A percentile compares a stretch with the other conserved stretches of the same genome.
phyloP scores from a whole-genome alignment of 2,888 invertebrate genomes.

The Sycophila texana region DNA sequence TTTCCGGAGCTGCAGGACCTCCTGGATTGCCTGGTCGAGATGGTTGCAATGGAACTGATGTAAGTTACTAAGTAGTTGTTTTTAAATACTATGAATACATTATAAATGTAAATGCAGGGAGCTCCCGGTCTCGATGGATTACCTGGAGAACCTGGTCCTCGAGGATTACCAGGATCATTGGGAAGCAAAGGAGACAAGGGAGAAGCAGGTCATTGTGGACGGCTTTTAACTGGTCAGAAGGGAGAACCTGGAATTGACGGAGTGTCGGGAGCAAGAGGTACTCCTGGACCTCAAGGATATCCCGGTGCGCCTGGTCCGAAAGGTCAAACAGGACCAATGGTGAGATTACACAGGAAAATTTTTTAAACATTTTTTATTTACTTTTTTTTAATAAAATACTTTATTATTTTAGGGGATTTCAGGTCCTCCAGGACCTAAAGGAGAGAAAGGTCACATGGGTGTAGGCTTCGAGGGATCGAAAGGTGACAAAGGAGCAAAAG shows the following conservation, averaged over 20 bases:
- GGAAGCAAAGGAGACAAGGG: conserved; percentile 88
- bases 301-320: conserved; percentile 79
- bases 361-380: background rate
- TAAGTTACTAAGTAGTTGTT: conserved; percentile 75
- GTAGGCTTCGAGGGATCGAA: conserved; percentile 79
- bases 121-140: conserved; percentile 83
- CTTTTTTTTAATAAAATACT: background rate
- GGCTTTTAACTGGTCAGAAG: conserved; percentile 87
- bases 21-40: conserved; percentile 92
- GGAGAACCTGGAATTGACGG: conserved; percentile 90
- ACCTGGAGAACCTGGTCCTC: conserved; percentile 85
- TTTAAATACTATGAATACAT: too few species aligned
- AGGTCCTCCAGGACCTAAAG: conserved; percentile 84
- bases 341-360: conserved; percentile 69
- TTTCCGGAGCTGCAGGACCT: conserved; percentile 81
- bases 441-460: conserved; percentile 81
- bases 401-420: conserved; percentile 79
- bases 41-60: conserved; percentile 97
- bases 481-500: conserved; percentile 82
- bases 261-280: conserved; percentile 81
- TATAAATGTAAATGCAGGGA: conserved; percentile 78
- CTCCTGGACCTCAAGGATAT: conserved; percentile 81
- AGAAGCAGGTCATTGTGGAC: conserved; percentile 85
- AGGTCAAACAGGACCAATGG: conserved; percentile 80
- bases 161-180: conserved; percentile 83